These are phyloP conservation scores for Platypus cylindrus DNA, from an alignment of 2,888 invertebrate genomes.

Conservation along the genomic window DNA sequence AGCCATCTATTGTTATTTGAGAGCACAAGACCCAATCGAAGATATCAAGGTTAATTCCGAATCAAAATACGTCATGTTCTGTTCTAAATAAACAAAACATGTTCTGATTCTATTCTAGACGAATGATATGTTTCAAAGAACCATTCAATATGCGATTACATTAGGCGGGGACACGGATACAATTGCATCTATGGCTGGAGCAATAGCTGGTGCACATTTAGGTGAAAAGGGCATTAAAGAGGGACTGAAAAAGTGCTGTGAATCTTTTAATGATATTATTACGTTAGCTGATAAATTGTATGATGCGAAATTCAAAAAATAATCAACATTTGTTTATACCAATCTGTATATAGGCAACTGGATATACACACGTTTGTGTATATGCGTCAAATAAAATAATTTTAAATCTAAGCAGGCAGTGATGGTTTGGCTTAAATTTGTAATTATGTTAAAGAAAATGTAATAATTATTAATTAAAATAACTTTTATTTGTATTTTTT, in stretches of 20 bases:
- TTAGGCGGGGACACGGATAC: constrained; percentile 70
- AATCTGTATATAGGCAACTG: no score
- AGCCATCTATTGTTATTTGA: constrained; percentile 56
- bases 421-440: no score
- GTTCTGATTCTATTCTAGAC: constrained; percentile 36
- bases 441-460: no score
- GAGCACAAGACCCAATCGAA: constrained; percentile 37
- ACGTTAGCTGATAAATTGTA: constrained; percentile 41
- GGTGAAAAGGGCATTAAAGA: constrained; percentile 43
- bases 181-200: constrained; percentile 62
- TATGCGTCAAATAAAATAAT: no score
- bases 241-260: constrained; percentile 45
- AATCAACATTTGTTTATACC: no score
- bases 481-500: no score
- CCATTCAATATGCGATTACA: constrained; percentile 55
- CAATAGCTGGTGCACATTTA: constrained; percentile 54
- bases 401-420: no score
- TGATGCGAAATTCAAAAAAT: no score
- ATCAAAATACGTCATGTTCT: no score
- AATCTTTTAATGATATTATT: constrained; percentile 40
- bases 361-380: no score
- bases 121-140: constrained; percentile 46
- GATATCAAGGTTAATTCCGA: constrained; percentile 35
- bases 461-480: no score
- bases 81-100: no score